These are phyloP conservation scores for Chelon labrosus DNA, from an alignment of 2,797 vertebrate species.

Conservation along the genomic window DNA sequence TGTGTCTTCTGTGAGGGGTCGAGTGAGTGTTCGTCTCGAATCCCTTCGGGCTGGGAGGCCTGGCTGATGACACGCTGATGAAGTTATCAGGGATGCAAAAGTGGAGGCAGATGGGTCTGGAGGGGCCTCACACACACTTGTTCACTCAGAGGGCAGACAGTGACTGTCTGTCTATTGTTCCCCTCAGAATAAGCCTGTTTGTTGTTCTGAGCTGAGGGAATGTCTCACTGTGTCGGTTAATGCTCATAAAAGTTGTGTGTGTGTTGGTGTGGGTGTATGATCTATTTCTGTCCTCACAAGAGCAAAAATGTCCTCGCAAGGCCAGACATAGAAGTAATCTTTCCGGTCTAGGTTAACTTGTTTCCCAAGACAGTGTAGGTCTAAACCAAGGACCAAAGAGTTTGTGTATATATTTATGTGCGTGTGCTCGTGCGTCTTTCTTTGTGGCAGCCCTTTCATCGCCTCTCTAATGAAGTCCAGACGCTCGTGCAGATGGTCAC, in stretches of 20 bases:
- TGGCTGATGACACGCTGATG: conserved; percentile 23
- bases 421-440: conserved; percentile 7
- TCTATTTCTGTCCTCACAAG: background rate
- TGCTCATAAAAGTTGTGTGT: conserved; percentile 10
- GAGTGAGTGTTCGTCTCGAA: conserved; percentile 13
- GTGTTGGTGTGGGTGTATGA: conserved; percentile 17
- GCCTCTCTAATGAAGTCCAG: conserved; percentile 67
- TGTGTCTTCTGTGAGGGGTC: conserved; percentile 21
- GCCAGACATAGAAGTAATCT: conserved; percentile 1
- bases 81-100: conserved; percentile 35
- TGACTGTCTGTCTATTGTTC: conserved; percentile 33
- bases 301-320: conserved; percentile 12
- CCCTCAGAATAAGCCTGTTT: conserved; percentile 18
- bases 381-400: background rate
- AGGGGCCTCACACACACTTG: background rate
- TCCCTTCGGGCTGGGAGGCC: conserved; percentile 16
- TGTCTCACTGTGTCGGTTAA: conserved; percentile 42
- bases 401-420: conserved; percentile 2
- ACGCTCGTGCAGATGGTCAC: conserved; percentile 67
- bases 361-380: conserved; percentile 2
- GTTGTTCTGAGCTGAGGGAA: conserved; percentile 18
- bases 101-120: conserved; percentile 14
- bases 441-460: conserved; percentile 50
- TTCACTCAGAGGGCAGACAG: conserved; percentile 13
- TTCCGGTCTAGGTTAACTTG: background rate